Percentiles rank a stretch among this genome's conserved stretches.
These are phyloP conservation scores for Ageneiosus marmoratus DNA, from an alignment of 2,113 vertebrate genomes.

Conservation along the genomic window DNA sequence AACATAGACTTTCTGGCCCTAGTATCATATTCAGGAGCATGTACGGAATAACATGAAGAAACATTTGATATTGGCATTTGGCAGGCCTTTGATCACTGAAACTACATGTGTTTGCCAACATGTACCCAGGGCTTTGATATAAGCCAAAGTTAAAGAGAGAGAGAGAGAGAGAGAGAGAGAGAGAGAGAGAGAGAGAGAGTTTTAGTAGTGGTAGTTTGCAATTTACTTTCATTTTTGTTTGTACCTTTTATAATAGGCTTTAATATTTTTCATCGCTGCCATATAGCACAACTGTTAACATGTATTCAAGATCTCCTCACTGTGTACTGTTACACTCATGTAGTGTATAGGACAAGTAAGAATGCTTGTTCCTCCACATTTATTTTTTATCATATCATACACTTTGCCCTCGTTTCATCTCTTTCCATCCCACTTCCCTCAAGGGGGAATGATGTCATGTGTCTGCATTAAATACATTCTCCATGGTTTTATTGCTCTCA, in stretches of 20 bases:
- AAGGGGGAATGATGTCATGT: conserved; percentile 49
- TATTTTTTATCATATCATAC: conserved; percentile 19
- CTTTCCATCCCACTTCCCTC: not conserved
- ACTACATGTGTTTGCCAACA: not conserved
- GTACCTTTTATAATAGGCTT: not conserved
- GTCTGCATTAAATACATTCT: conserved; percentile 50
- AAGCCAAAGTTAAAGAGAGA: too few relatives aligned
- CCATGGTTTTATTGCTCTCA: conserved; percentile 32
- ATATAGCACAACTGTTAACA: not conserved
- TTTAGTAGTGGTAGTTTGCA: too few relatives aligned
- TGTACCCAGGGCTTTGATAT: not conserved
- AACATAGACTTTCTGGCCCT: not conserved
- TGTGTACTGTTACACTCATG: not conserved
- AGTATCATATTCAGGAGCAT: not conserved
- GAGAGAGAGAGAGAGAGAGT: too few relatives aligned
- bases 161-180: not conserved
- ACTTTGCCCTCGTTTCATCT: conserved; percentile 10
- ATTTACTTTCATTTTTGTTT: not conserved
- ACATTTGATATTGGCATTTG: not conserved
- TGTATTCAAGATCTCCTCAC: too few relatives aligned
- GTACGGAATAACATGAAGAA: conserved; percentile 3
- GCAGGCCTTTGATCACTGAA: not conserved
- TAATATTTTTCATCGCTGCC: not conserved
- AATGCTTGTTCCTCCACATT: not conserved
- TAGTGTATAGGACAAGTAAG: not conserved